Base-by-base conservation (phyloP, 2,888 invertebrate genomes). In the Zonitis immaculata region DNA sequence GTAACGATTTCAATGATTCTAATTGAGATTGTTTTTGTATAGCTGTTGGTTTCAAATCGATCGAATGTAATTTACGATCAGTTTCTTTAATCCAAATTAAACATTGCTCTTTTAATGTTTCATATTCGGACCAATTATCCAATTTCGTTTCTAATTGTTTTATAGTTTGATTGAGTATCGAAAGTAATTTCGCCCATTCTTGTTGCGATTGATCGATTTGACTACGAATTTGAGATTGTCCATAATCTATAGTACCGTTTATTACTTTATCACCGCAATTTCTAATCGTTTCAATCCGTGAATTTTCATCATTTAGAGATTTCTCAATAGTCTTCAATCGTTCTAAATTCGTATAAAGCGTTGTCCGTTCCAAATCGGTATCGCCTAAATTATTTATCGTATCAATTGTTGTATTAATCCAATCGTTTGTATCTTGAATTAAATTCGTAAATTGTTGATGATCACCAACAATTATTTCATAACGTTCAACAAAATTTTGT, bases 51-150 rank as follows among this genome's bases (percentile, higher is more conserved):
- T 94, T 93, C 27, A 93, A 78, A 65, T 94, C 93, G 7, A 95
- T 85, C 11, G 91, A 89, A 72, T 94, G 94, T 20, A 96, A 80
- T 71, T 88, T 88, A 16, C 86, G 88, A 66, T 96, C 95, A 0
- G 91, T 89, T 56, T 91, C 89, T 57, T 92, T 83, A 49, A 96
- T 85, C 95, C 95, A 96, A 27, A 82, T 76, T 52, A 91, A 78
- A 63, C 94, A 92, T 59, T 88, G 85, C 65, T 95, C 94, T 71
- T 91, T 90, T 67, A 91, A 79, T 16, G 82, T 81, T 71, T 96
- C 96, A 70, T 93, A 95, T 68, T 95, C 94, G 49, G 87, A 85
- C 95, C 95, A 96, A 68, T 92, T 91, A 66, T 88, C 87, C 45
- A 95, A 80, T 72, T 94, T 91, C 44, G 80, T 83, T 73, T 95